Evolutionary conservation across 2,113 vertebrate species (phyloP), one percentile per base, ranked within the genome.

Genomic region (Agapornis roseicollis): DNA sequence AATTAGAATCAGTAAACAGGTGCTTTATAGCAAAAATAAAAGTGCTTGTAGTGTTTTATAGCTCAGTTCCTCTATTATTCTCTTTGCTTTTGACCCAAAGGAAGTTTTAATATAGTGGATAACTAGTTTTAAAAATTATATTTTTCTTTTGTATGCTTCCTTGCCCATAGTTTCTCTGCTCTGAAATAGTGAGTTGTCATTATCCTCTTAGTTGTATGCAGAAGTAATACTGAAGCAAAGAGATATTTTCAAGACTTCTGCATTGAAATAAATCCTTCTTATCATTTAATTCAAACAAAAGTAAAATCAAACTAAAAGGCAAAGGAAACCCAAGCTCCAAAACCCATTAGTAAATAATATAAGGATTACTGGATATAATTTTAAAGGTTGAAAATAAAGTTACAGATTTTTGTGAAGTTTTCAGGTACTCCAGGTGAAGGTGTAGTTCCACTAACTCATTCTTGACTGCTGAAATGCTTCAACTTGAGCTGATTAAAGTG

Each of bases 21-120:
- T 13, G 1, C 8, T 49, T 56, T 84, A 68, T 35, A 27, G 25
- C 14, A 33, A 52, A 31, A 53, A 69, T 74, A 77, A 24, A 39
- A 73, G 15, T 80, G n/a, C 37, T 94, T 92, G n/a, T 80, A n/a
- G 46, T 90, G 46, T 53, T 95, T 91, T 88, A 92, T 82, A 91
- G 52, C 56, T 70, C 49, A 33, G 13, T 81, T 31, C 17, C 41
- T 86, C 96, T 92, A 73, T 85, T 88, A 22, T 12, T 93, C 50
- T 89, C 60, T 96, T 88, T 52, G 28, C 42, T 85, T 65, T 19
- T 89, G 69, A 82, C 55, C 8, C 18, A 66, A 77, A 66, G 17
- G 55, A 61, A 44, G 23, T 70, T 90, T 71, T 80, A 52, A 65
- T 82, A 47, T 61, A 72, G 5, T 42, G 11, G 8, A 2, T 85